Conservation (phyloP, 2,888 invertebrate genomes). For the Anthophora plumipes region DNA sequence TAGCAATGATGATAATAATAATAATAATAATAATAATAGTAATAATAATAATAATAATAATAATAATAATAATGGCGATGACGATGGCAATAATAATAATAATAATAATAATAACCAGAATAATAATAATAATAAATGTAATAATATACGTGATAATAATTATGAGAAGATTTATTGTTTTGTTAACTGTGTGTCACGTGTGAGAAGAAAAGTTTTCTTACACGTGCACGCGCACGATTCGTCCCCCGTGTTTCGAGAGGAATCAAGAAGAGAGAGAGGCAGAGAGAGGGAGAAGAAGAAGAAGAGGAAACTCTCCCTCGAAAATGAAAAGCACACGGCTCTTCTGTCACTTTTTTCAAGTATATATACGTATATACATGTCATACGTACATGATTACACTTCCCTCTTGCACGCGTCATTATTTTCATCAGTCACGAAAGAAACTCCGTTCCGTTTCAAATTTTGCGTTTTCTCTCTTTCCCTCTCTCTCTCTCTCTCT, state of each 20-base stretch:
- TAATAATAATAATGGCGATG: constrained; percentile 63
- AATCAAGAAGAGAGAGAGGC: background rate
- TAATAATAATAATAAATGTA: constrained; percentile 65
- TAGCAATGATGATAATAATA: constrained; percentile 68
- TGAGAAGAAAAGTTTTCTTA: constrained; percentile 36
- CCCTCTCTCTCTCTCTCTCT: too few species aligned
- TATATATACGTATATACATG: too few species aligned
- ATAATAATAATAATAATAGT: too few species aligned
- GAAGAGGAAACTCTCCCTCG: too few species aligned
- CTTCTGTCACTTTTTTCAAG: too few species aligned
- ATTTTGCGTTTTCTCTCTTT: too few species aligned
- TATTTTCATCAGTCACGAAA: too few species aligned
- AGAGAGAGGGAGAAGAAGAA: background rate
- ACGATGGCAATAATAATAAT: constrained; percentile 67
- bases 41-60: constrained; percentile 64
- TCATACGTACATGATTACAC: too few species aligned
- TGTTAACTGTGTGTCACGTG: constrained; percentile 48
- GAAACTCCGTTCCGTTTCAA: too few species aligned
- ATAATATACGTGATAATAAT: constrained; percentile 66
- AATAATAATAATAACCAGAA: constrained; percentile 73
- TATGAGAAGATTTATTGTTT: constrained; percentile 63
- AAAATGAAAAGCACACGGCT: too few species aligned
- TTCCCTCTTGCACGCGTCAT: too few species aligned
- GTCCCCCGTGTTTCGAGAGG: constrained; percentile 24
- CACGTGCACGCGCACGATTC: constrained; percentile 22